These are phyloP conservation scores for Cinara cedri DNA, from an alignment of 2,888 invertebrate species.

Conservation along the genomic window DNA sequence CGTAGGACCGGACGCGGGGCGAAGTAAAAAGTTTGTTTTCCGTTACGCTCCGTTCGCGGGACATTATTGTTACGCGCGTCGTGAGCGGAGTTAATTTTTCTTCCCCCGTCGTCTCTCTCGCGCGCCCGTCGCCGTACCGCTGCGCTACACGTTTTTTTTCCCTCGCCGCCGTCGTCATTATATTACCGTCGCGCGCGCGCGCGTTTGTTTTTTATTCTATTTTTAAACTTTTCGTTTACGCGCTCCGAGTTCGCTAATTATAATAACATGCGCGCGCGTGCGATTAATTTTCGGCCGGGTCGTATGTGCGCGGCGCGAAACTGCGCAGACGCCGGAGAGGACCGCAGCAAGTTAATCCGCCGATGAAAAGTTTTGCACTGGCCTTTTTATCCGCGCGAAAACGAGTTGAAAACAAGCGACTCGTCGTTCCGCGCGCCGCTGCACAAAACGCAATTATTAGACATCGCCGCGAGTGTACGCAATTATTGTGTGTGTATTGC, in stretches of 20 bases:
- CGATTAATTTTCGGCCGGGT: slow-evolving; percentile 29
- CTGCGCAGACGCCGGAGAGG: slow-evolving; percentile 34
- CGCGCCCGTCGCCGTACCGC: no score
- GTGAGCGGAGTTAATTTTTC: no score
- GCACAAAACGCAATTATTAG: slow-evolving; percentile 7
- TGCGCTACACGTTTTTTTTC: background rate
- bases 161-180: background rate
- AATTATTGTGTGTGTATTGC: no score
- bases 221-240: slow-evolving; percentile 31
- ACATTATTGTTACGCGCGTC: no score
- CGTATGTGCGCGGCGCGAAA: background rate
- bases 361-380: slow-evolving; percentile 45
- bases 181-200: no score
- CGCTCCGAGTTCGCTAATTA: slow-evolving; percentile 13
- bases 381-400: slow-evolving; percentile 49
- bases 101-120: no score
- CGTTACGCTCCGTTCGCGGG: no score
- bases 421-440: slow-evolving; percentile 3
- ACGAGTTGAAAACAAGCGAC: slow-evolving; percentile 51
- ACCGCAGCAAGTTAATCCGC: slow-evolving; percentile 44
- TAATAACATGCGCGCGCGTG: background rate
- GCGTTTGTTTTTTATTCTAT: slow-evolving; percentile 21
- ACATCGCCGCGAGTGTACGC: background rate
- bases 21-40: no score
- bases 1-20: no score